Evolutionary conservation across 2,113 vertebrate genomes (phyloP).

Genomic region (Protomyctophum bolini): DNA sequence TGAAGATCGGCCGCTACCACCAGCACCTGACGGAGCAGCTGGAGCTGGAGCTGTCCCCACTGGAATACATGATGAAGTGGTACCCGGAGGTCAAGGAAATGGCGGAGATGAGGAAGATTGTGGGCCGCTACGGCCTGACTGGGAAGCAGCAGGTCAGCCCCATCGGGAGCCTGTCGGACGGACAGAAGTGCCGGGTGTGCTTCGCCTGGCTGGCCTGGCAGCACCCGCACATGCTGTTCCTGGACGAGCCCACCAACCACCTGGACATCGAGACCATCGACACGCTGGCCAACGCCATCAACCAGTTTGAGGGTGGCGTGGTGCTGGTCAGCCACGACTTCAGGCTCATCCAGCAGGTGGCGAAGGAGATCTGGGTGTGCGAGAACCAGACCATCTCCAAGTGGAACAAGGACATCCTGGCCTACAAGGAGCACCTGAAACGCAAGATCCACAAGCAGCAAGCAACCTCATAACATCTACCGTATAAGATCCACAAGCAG

Average conservation of each 20-base stretch:
- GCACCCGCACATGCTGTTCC: conserved; percentile 96
- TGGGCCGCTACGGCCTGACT: conserved; percentile 94
- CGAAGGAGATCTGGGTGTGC: conserved; percentile 98
- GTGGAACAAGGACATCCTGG: conserved; percentile 93
- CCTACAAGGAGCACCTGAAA: conserved; percentile 98
- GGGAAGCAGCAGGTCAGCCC: conserved; percentile 99
- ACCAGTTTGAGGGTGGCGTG: conserved; percentile 96
- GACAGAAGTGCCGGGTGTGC: conserved; percentile 97
- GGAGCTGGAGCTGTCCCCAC: conserved; percentile 93
- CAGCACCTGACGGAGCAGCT: conserved; percentile 98
- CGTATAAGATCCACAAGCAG: too few species aligned
- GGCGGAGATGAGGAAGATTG: conserved; percentile 99
- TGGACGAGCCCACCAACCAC: conserved; percentile 98
- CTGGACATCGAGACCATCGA: conserved; percentile 98
- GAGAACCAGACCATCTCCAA: conserved; percentile 97
- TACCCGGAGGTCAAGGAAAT: conserved; percentile 97
- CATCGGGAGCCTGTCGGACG: conserved; percentile 95
- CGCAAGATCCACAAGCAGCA: conserved; percentile 87
- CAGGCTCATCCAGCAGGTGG: conserved; percentile 97
- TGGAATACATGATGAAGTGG: conserved; percentile 99
- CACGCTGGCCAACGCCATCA: conserved; percentile 93
- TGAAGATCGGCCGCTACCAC: conserved; percentile 98
- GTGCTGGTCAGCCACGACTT: conserved; percentile 99
- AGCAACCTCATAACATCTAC: conserved; percentile 77
- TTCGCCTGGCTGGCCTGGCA: conserved; percentile 98